Evolutionary conservation across 2,888 invertebrate genomes (phyloP).

Genomic region (Pyrochroa serraticornis): DNA sequence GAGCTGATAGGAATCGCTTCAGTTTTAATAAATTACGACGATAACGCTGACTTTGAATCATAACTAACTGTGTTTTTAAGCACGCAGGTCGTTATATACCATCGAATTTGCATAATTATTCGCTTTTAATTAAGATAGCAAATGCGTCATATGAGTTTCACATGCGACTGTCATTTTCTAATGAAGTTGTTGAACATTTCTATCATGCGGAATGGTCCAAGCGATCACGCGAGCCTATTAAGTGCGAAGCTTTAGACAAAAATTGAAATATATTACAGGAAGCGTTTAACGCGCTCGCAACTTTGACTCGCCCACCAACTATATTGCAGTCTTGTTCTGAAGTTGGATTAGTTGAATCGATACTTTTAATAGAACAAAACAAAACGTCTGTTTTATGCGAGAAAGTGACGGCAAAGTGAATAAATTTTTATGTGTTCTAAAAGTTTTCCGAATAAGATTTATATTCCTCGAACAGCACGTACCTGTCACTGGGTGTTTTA

Average conservation of each 20-base stretch:
- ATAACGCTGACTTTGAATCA: conserved; percentile 47
- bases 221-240: conserved; percentile 21
- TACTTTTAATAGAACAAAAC: conserved; percentile 3
- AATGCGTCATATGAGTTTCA: conserved; percentile 38
- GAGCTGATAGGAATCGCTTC: conserved; percentile 31
- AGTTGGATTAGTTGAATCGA: too few relatives aligned
- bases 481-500: conserved; percentile 36
- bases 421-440: conserved; percentile 23
- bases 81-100: conserved; percentile 44
- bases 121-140: conserved; percentile 50
- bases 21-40: conserved; percentile 44
- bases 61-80: conserved; percentile 36
- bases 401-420: conserved; percentile 18
- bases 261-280: background rate
- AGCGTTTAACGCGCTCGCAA: too few relatives aligned
- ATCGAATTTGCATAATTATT: conserved; percentile 50
- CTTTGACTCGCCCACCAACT: too few relatives aligned
- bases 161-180: conserved; percentile 50
- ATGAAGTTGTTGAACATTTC: conserved; percentile 50
- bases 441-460: conserved; percentile 30
- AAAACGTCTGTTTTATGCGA: conserved; percentile 15
- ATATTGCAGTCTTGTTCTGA: too few relatives aligned
- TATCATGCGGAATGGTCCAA: conserved; percentile 15
- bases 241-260: background rate
- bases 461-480: conserved; percentile 35